Evolutionary conservation across 1,140 invertebrate species (phyloP).

Genomic region (Microplitis demolitor): DNA sequence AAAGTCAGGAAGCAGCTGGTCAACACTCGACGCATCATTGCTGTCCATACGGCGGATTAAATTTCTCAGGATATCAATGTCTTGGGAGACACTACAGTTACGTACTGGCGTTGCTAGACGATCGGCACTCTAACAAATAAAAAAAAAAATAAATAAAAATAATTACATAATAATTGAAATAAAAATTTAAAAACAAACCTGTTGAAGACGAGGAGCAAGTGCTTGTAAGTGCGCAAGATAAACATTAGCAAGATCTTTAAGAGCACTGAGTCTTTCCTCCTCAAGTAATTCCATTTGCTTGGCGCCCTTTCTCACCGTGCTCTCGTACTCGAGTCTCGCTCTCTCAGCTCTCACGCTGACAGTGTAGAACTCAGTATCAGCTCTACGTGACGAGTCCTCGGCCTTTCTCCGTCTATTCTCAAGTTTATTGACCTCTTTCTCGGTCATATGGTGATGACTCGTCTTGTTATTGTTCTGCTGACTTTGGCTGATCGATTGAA

Average conservation of each 20-base stretch:
- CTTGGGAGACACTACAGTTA: conserved; percentile 73
- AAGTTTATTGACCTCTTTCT: conserved; percentile 76
- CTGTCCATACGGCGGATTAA: conserved; percentile 64
- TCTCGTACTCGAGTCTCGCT: conserved; percentile 90
- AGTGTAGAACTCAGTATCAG: conserved; percentile 93
- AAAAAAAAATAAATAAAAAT: conserved; percentile 4
- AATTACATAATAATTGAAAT: background rate
- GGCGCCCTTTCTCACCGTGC: conserved; percentile 80
- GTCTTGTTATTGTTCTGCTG: conserved; percentile 55
- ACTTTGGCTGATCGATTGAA: conserved; percentile 54
- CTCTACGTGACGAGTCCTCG: conserved; percentile 87
- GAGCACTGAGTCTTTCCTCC: conserved; percentile 82
- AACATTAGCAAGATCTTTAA: conserved; percentile 78
- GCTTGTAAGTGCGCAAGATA: conserved; percentile 80
- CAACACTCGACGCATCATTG: conserved; percentile 56
- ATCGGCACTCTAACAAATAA: conserved; percentile 68
- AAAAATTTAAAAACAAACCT: conserved; percentile 37
- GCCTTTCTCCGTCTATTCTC: conserved; percentile 88
- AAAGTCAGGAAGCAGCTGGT: conserved; percentile 90
- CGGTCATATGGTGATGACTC: conserved; percentile 61
- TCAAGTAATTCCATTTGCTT: conserved; percentile 82
- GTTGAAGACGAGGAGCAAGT: conserved; percentile 72
- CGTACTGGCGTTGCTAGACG: conserved; percentile 72
- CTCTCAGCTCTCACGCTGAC: conserved; percentile 87
- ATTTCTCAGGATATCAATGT: conserved; percentile 72